Conservation (phyloP, 2,113 vertebrate species). For the Rhea pennata region DNA sequence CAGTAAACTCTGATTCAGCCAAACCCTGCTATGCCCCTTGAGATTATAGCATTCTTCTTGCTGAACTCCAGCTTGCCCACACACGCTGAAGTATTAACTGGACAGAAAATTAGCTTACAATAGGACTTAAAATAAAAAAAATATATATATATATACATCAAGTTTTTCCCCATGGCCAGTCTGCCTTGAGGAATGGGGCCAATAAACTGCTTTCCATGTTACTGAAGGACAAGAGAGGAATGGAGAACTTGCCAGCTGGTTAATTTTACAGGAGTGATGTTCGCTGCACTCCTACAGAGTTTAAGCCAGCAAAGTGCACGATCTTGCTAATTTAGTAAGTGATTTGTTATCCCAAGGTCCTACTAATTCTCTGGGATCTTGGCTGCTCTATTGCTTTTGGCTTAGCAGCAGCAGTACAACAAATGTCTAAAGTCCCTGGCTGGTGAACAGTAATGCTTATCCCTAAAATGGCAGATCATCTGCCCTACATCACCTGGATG, state of each 20-base stretch:
- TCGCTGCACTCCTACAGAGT: background rate
- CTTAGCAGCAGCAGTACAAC: background rate
- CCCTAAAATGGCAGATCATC: background rate
- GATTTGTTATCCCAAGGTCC: background rate
- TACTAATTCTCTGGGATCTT: background rate
- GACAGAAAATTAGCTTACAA: background rate
- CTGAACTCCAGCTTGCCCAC: background rate
- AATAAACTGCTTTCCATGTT: background rate
- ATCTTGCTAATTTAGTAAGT: background rate
- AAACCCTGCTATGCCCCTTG: background rate
- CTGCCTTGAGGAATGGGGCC: background rate
- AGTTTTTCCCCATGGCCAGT: background rate
- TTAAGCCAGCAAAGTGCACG: background rate
- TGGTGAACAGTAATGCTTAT: background rate
- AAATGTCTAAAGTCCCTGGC: background rate
- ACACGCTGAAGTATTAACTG: background rate
- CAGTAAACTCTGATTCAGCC: background rate
- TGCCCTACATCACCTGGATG: background rate
- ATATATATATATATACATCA: background rate
- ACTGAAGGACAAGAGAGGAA: background rate
- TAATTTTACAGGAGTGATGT: background rate
- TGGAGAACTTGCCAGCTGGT: background rate
- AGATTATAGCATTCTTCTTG: background rate
- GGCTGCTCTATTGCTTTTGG: background rate
- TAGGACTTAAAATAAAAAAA: background rate